Evolutionary conservation across 2,797 vertebrate species (phyloP), one percentile per base, ranked within the genome.

Genomic region (Sebastiscus tertius): DNA sequence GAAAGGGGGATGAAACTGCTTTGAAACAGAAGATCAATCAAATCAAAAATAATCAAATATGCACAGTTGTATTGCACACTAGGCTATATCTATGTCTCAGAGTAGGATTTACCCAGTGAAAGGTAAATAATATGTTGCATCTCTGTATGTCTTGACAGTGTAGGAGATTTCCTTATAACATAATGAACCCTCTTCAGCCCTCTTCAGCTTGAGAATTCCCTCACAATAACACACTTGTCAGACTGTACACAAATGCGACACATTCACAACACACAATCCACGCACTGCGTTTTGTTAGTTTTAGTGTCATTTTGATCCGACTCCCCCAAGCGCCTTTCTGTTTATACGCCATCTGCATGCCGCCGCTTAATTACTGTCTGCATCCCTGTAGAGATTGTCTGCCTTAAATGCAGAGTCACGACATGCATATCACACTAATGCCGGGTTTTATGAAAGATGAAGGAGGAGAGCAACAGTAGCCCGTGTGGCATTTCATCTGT

Each of bases 301-400:
- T 86, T 84, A 83, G 71, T 78, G 66, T 81, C 55, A 87, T 79
- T 80, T 72, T 75, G 49, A 90, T 92, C 64, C 24, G 6, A 80
- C 72, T 87, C 74, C 80, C 75, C 68, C 54, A 36, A 85, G 59
- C 49, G 66, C 55, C 29, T 59, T 20, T 67, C 89, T 87, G 86
- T 90, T 90, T 89, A 84, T 87, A 87, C 68, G 64, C 84, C 90
- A 90, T 92, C 87, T 91, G 88, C 82, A 89, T 58, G 26, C 60
- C 22, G 9, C 59, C 5, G 42, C 79, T 89, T 94, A 92, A 94
- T 95, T 93, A 93, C 84, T 58, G 62, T 74, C 83, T 85, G 80
- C 55, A 62, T 84, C 87, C 90, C 87, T 88, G 87, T 56, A 55
- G 91, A 85, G 87, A 91, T 84, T 22, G 70, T 81, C 82, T 68